These are phyloP conservation scores for Ia io DNA, from an alignment of 2,113 vertebrate genomes.

Conservation along the genomic window DNA sequence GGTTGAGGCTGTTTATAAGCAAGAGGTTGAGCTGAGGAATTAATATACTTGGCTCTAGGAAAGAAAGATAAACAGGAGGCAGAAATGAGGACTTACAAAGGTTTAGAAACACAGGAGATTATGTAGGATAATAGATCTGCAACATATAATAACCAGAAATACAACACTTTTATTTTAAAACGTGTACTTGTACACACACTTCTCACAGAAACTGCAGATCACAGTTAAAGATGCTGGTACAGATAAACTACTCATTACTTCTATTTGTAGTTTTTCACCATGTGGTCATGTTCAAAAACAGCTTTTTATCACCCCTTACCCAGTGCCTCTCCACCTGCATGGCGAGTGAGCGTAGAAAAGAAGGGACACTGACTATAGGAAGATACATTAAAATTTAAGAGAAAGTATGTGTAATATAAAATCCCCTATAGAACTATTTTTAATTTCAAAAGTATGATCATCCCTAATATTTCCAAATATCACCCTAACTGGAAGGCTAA, in stretches of 20 bases:
- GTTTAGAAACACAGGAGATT: background rate
- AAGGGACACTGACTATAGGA: background rate
- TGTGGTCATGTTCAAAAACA: background rate
- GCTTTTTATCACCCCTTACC: background rate
- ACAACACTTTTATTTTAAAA: background rate
- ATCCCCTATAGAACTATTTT: background rate
- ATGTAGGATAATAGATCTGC: background rate
- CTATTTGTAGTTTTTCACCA: background rate
- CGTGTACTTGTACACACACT: background rate
- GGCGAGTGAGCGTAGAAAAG: background rate
- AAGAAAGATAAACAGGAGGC: background rate
- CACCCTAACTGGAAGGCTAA: background rate
- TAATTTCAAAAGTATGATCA: background rate
- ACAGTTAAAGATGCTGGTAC: background rate
- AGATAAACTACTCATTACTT: background rate
- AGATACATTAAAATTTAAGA: background rate
- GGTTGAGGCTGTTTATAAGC: accelerated
- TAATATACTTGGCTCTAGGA: background rate
- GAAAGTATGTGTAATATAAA: background rate
- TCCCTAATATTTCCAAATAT: background rate
- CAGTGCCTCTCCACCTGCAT: background rate
- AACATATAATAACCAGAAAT: background rate
- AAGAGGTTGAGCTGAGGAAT: background rate
- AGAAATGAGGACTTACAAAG: background rate
- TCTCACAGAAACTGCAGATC: background rate